A percentile compares a stretch with the other conserved stretches of the same genome.
Conservation (phyloP, 2,797 vertebrate genomes). For the Cygnus olor region DNA sequence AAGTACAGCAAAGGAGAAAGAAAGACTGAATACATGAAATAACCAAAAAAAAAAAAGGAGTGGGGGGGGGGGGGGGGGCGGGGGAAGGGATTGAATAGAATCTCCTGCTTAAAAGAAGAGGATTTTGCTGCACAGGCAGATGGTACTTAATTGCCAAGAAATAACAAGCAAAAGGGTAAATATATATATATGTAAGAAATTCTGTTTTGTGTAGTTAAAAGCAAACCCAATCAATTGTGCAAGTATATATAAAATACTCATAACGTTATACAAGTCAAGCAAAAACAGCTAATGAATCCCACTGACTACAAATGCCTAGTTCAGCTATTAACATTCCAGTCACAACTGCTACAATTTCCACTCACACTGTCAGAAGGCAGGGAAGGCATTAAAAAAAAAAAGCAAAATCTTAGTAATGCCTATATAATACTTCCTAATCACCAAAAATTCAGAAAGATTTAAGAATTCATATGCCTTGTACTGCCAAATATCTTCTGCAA, state of each 20-base stretch:
- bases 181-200: background rate
- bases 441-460: constrained; percentile 11
- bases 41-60: background rate
- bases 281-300: constrained; percentile 27
- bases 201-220: constrained; percentile 2
- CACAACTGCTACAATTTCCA: background rate
- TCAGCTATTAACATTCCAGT: constrained; percentile 4
- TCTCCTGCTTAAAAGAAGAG: background rate
- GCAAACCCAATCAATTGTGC: background rate
- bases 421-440: constrained; percentile 20
- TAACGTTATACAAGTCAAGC: background rate
- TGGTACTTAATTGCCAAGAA: background rate
- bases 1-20: background rate
- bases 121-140: background rate
- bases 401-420: background rate
- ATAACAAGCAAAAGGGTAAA: background rate
- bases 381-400: background rate
- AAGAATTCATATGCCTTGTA: background rate
- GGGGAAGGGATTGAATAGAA: background rate
- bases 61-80: no score
- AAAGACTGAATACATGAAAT: background rate
- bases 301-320: background rate
- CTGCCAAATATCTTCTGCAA: background rate
- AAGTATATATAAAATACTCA: background rate
- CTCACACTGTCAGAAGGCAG: background rate